Evolutionary conservation across 2,113 vertebrate species (phyloP), one percentile per base, ranked within the genome.

Genomic region (Campylomormyrus tamandua): DNA sequence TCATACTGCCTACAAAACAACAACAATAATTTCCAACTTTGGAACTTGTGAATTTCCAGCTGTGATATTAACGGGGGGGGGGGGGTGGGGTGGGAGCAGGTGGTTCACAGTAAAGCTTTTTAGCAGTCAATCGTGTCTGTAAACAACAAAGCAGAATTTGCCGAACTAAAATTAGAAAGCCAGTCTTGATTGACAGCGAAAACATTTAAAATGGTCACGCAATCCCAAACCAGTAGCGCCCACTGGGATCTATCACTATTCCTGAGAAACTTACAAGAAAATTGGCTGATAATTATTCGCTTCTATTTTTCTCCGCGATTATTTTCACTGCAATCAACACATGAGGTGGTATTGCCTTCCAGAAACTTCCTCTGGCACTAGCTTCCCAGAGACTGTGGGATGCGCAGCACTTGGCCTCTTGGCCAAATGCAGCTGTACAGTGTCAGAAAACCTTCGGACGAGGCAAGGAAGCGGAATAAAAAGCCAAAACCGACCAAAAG

Each of bases 321-420:
- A 52, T 53, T 87, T 87, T 35, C 49, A 87, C 85, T 87, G 85
- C 49, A 53, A 87, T 48, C 85, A 87, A 53, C 48, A 87, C 50
- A 39, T 53, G 50, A 48, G 85, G 27, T 86, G 27, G n/a, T 27
- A 35, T 53, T 17, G 31, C 53, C 85, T 87, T 53, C 83, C 83
- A 84, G 83, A 84, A 84, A 5, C 9, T 1, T 84, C 83, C 53
- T 9, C n/a, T 7, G 31, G 48, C 6, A 39, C 13, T 10, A 35
- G 8, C 50, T 9, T 53, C 49, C 50, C 31, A 5, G 31, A 50
- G 31, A 56, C n/a, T 5, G 83, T 4, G 45, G 83, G 24, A 31
- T 3, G 45, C 4, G 11, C 46, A 17, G 8, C 46, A n/a, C 13
- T 85, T 0, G 11, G 31, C 27, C 27, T 35, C 70, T 39, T 9